phyloP scores from a whole-genome alignment of 1,140 invertebrate species.

The Helicoverpa armigera region DNA sequence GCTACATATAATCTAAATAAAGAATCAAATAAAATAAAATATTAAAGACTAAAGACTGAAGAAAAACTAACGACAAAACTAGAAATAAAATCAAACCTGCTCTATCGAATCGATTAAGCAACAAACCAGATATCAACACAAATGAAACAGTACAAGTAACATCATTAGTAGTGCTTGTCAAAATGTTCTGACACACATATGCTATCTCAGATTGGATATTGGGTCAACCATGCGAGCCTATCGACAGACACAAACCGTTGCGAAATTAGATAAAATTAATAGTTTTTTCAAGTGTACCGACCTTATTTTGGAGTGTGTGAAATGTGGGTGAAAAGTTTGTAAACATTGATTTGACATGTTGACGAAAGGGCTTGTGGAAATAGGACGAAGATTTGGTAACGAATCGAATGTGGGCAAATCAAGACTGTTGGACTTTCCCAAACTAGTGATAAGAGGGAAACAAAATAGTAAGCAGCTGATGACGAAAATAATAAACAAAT shows the following conservation, averaged over 20 bases:
- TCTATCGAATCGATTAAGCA: neutral
- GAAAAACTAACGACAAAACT: slow-evolving; percentile 2
- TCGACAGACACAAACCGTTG: slow-evolving; percentile 7
- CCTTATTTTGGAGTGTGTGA: slow-evolving; percentile 37
- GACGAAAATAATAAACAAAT: no score
- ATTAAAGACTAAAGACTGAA: no score
- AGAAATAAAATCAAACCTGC: neutral
- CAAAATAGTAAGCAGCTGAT: no score
- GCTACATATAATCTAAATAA: no score
- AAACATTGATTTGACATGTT: neutral
- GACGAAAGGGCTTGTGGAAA: no score
- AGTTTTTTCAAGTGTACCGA: slow-evolving; percentile 32
- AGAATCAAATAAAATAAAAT: no score
- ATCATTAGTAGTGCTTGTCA: slow-evolving; percentile 25
- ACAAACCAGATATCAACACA: neutral
- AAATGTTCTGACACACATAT: slow-evolving; percentile 40
- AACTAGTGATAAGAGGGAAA: no score
- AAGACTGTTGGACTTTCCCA: no score
- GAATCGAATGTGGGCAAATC: no score
- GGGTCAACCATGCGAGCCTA: slow-evolving; percentile 44
- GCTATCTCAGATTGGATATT: slow-evolving; percentile 35
- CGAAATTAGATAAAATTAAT: slow-evolving; percentile 43
- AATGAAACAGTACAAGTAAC: slow-evolving; percentile 14
- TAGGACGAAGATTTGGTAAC: no score
- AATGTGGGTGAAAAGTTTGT: slow-evolving; percentile 6